These are phyloP conservation scores for Tympanoctomys barrerae DNA, from an alignment of 2,797 vertebrate species.

Conservation along the genomic window DNA sequence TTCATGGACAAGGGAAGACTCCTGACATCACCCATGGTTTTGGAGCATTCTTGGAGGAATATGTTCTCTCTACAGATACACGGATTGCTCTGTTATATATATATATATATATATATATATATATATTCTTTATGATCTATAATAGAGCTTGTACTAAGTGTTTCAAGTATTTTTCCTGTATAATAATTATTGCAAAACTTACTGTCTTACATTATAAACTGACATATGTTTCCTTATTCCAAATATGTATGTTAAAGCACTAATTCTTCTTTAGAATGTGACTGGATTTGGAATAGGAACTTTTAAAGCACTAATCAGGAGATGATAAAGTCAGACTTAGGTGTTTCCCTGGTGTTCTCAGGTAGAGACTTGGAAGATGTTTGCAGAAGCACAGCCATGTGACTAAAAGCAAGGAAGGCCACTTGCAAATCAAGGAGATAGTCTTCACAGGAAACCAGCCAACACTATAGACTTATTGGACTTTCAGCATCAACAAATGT, in stretches of 20 bases:
- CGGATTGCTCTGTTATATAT: neutral
- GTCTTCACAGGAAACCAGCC: neutral
- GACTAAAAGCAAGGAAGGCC: neutral
- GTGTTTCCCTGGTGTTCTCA: neutral
- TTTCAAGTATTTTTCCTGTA: neutral
- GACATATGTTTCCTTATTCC: neutral
- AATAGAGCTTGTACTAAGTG: neutral
- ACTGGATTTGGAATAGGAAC: neutral
- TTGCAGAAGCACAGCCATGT: neutral
- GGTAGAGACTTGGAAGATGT: neutral
- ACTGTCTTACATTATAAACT: neutral
- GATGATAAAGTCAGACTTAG: neutral
- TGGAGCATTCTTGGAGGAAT: neutral
- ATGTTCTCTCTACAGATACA: neutral
- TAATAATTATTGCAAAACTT: neutral
- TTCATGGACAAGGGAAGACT: neutral
- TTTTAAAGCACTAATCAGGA: neutral
- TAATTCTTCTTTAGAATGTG: neutral
- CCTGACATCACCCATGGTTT: neutral
- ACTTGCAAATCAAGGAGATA: neutral
- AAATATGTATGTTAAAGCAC: neutral
- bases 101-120: no score
- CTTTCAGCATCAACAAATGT: neutral
- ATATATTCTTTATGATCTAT: neutral
- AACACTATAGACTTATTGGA: neutral